These are phyloP conservation scores for Neopipo cinnamomea DNA, from an alignment of 2,113 vertebrate genomes.

Conservation along the genomic window DNA sequence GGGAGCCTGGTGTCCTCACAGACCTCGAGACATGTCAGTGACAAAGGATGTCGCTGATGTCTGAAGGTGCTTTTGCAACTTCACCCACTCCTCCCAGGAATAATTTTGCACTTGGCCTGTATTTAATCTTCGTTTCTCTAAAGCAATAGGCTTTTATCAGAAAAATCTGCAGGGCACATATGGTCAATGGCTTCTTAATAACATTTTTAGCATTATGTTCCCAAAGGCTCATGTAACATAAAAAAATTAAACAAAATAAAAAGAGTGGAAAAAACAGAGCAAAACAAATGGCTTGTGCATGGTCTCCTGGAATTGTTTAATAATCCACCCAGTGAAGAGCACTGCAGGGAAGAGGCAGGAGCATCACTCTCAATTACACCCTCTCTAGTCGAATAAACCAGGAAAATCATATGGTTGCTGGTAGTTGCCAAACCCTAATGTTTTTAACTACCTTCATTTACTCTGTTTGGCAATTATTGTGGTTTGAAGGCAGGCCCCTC, in stretches of 20 bases:
- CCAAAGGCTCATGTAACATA: background rate
- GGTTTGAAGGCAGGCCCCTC: background rate
- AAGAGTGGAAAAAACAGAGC: background rate
- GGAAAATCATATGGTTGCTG: background rate
- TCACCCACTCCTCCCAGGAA: background rate
- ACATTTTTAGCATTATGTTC: background rate
- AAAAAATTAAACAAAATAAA: background rate
- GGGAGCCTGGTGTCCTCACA: background rate
- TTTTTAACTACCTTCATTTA: background rate
- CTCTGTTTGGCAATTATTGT: background rate
- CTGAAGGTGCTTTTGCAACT: background rate
- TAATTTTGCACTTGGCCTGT: background rate
- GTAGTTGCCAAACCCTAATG: background rate
- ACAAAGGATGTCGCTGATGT: background rate
- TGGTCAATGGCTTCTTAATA: slow-evolving; percentile 29
- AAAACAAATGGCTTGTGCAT: background rate
- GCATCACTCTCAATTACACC: background rate
- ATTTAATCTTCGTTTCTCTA: background rate
- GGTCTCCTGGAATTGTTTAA: background rate
- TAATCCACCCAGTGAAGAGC: background rate
- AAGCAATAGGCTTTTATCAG: background rate
- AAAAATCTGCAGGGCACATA: background rate
- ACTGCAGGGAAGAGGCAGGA: background rate
- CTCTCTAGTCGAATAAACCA: background rate
- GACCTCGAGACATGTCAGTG: rapidly evolving